Evolutionary conservation across 2,888 invertebrate species (phyloP).

Genomic region (Ferdinandea cuprea): DNA sequence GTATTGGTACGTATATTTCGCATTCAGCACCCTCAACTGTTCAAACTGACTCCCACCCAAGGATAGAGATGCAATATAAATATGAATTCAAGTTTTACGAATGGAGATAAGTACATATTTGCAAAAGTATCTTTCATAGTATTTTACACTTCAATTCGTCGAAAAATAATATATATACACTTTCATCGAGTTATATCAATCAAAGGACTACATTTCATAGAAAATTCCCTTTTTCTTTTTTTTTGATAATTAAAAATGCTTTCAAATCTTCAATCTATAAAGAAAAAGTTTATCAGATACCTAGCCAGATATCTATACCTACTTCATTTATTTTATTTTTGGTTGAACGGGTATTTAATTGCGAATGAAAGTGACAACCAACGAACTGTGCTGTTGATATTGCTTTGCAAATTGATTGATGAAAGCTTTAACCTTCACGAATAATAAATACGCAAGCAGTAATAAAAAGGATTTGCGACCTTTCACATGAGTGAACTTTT

Average conservation of each 20-base stretch:
- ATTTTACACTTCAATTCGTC: too few species aligned
- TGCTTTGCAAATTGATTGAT: slow-evolving; percentile 26
- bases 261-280: neutral
- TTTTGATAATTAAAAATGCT: neutral
- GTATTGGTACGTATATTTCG: too few species aligned
- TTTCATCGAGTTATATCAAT: too few species aligned
- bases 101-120: too few species aligned
- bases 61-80: too few species aligned
- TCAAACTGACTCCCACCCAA: neutral
- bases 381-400: slow-evolving; percentile 11
- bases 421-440: slow-evolving; percentile 7
- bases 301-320: neutral
- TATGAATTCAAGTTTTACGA: neutral
- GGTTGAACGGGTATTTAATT: slow-evolving; percentile 16
- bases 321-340: neutral
- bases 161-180: too few species aligned
- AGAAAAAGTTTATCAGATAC: neutral
- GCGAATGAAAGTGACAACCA: slow-evolving; percentile 21
- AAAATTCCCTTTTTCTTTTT: neutral
- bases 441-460: slow-evolving; percentile 8
- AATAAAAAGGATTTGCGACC: slow-evolving; percentile 12
- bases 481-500: slow-evolving; percentile 1
- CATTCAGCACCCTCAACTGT: too few species aligned
- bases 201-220: too few species aligned
- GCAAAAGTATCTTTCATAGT: too few species aligned